Evolutionary conservation across 2,113 vertebrate species (phyloP).

Genomic region (Saimiri boliviensis): DNA sequence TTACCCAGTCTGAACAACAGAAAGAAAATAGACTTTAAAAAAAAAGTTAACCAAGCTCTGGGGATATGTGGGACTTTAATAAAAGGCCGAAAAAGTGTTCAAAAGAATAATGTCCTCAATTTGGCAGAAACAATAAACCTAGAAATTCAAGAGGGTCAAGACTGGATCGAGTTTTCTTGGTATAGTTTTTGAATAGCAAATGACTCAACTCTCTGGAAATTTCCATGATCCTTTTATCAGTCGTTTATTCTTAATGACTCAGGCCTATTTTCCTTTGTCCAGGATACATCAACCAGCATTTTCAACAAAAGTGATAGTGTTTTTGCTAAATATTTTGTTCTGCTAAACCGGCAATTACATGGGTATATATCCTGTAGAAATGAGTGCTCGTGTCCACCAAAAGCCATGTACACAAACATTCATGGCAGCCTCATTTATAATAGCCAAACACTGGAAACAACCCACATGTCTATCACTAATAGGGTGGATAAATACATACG

Average conservation of each 20-base stretch:
- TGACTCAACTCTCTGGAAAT: not conserved
- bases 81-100: not conserved
- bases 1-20: not conserved
- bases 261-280: not conserved
- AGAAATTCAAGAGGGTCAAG: not conserved
- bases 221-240: not conserved
- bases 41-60: not conserved
- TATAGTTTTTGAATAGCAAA: not conserved
- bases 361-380: not conserved
- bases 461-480: rapidly evolving
- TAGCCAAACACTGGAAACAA: not conserved
- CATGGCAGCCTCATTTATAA: not conserved
- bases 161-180: not conserved
- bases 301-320: not conserved
- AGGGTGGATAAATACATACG: rapidly evolving
- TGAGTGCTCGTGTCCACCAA: no score
- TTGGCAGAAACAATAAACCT: not conserved
- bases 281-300: not conserved
- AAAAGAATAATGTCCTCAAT: not conserved
- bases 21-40: no score
- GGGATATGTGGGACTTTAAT: not conserved
- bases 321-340: not conserved
- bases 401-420: not conserved
- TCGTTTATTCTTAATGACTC: not conserved
- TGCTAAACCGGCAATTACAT: not conserved